Base-by-base conservation (phyloP, 1,140 invertebrate species). In the Microplitis demolitor region DNA sequence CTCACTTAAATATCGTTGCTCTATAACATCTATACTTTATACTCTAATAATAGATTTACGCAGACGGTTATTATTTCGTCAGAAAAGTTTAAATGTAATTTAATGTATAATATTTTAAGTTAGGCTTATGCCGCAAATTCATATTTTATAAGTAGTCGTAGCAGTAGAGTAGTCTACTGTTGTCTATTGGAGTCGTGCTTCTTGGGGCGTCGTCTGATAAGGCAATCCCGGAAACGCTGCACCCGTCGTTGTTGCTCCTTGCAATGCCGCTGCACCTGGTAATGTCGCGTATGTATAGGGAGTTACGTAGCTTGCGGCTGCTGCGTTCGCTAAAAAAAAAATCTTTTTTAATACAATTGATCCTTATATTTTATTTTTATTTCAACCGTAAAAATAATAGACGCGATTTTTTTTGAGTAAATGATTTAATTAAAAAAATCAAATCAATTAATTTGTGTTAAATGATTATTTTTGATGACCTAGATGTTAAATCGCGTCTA, bases 261-360 rank as follows among this genome's bases (percentile, higher is more conserved):
- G 91, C 53, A 91, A 86, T 58, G 83, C 88, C 39, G 86, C 88
- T 8, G 89, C 89, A 78, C 90, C 89, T 67, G 89, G 92, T 72
- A 93, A 82, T 39, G 90, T 85, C 24, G 90, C 89, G 77, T 91
- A 91, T 39, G 92, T 90, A 79, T 93, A 93, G 0, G 91, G 92
- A n/a, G 90, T 90, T 84, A 93, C 88, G 81, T 93, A 93, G 76
- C 91, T 91, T 5, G 91, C 91, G 39, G 90, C 90, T 8, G 89
- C 89, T 74, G 85, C 86, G 24, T 87, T 87, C 31, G 85, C 86
- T 87, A 79, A 0, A 71, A 70, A 54, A 31, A 72, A 56, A 71
- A 50, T 64, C 53, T 56, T 31, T 35, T 56, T 31, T 35, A 33
- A 13, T 71, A 33, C 16, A 63, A 37, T 34, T n/a, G 9, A 60